phyloP scores from a whole-genome alignment of 2,888 invertebrate genomes.

The Himalopsyche anomala region DNA sequence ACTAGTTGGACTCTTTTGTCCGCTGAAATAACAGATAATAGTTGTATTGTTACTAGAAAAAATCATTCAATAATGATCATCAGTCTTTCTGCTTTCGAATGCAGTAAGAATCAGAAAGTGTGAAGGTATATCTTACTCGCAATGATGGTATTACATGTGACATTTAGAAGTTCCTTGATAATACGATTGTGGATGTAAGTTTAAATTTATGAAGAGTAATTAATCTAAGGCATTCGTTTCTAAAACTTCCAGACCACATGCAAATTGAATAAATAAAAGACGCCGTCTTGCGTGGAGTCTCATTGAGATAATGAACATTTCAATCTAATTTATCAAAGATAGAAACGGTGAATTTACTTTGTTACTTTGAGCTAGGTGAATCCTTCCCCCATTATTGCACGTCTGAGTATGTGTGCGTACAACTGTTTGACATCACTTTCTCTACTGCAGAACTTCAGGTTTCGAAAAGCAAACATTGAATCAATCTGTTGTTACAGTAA shows the following conservation, averaged over 20 bases:
- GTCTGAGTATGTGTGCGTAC: slow-evolving; percentile 37
- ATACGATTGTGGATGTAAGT: no score
- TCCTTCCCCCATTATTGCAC: slow-evolving; percentile 24
- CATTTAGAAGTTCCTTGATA: no score
- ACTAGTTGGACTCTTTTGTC: no score
- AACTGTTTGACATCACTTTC: slow-evolving; percentile 50
- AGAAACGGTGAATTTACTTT: slow-evolving; percentile 31
- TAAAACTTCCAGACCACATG: slow-evolving; percentile 4
- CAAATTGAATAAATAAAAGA: slow-evolving; percentile 31
- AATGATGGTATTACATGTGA: no score
- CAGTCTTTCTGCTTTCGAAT: no score
- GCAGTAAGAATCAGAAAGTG: no score
- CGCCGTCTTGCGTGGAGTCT: slow-evolving; percentile 25
- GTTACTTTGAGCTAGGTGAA: slow-evolving; percentile 19
- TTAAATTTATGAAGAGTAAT: no score
- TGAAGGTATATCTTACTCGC: no score
- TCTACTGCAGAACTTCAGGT: slow-evolving; percentile 47
- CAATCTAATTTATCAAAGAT: slow-evolving; percentile 34
- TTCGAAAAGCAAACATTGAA: slow-evolving; percentile 56
- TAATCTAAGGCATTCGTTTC: neutral
- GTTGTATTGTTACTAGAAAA: no score
- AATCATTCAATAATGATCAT: no score
- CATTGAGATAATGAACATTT: slow-evolving; percentile 30
- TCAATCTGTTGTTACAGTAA: neutral
- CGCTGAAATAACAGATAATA: no score